phyloP scores from a whole-genome alignment of 2,797 vertebrate genomes.

The Myotis myotis region DNA sequence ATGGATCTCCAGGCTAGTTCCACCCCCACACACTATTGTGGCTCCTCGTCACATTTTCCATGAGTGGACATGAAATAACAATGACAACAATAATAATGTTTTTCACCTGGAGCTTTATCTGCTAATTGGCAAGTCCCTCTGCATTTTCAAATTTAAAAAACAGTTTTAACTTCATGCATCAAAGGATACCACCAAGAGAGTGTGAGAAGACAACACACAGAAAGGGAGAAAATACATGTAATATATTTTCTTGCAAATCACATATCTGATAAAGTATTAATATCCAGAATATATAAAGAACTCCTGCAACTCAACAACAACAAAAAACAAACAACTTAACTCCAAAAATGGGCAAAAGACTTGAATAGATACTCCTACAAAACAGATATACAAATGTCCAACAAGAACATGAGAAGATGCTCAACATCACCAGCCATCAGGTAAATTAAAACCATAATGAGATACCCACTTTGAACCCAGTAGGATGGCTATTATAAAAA shows the following conservation, averaged over 20 bases:
- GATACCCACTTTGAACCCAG: not conserved
- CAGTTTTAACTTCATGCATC: not conserved
- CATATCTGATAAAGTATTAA: not conserved
- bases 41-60: not conserved
- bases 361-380: not conserved
- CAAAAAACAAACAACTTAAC: not conserved
- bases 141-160: not conserved
- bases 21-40: not conserved
- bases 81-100: not conserved
- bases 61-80: not conserved
- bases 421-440: not conserved
- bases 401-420: not conserved
- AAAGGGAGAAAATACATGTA: not conserved
- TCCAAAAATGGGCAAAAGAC: not conserved
- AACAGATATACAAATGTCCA: not conserved
- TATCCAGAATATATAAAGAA: conserved; percentile 10
- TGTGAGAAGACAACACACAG: not conserved
- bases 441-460: conserved; percentile 2
- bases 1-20: not conserved
- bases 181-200: not conserved
- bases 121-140: not conserved
- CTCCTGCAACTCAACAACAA: not conserved
- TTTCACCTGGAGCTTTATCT: not conserved
- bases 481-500: not conserved
- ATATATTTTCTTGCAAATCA: not conserved